These are phyloP conservation scores for Nyctibius bracteatus DNA, from an alignment of 2,113 vertebrate genomes.

Conservation along the genomic window DNA sequence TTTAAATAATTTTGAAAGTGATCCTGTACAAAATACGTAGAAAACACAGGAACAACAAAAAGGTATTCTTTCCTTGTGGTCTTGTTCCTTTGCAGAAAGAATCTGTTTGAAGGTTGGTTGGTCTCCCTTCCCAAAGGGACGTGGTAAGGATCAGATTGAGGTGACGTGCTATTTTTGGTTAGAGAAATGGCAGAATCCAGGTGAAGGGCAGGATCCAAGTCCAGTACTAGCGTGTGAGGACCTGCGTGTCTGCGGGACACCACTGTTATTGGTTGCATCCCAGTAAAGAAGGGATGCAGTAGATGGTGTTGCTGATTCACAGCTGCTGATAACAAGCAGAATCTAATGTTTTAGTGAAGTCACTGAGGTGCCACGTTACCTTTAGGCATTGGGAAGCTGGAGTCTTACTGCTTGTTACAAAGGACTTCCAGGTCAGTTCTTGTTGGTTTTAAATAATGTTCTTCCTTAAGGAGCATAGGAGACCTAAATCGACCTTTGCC, in stretches of 20 bases:
- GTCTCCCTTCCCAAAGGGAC: neutral
- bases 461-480: neutral
- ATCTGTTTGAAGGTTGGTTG: neutral
- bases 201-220: neutral
- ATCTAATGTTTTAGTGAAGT: neutral
- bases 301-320: neutral
- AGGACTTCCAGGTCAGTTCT: neutral
- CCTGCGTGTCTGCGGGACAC: neutral
- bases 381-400: neutral
- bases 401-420: neutral
- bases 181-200: neutral
- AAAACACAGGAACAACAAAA: neutral
- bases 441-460: neutral
- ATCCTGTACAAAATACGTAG: neutral
- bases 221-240: neutral
- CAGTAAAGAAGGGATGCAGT: neutral
- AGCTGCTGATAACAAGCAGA: neutral
- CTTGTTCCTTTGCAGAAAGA: neutral
- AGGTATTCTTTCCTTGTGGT: neutral
- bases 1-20: neutral
- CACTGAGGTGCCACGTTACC: rapidly evolving
- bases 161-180: neutral
- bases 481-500: neutral
- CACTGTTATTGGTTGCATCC: neutral
- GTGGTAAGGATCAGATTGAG: neutral